Conservation (phyloP, 2,888 invertebrate species). For the Diadegma fenestrale region DNA sequence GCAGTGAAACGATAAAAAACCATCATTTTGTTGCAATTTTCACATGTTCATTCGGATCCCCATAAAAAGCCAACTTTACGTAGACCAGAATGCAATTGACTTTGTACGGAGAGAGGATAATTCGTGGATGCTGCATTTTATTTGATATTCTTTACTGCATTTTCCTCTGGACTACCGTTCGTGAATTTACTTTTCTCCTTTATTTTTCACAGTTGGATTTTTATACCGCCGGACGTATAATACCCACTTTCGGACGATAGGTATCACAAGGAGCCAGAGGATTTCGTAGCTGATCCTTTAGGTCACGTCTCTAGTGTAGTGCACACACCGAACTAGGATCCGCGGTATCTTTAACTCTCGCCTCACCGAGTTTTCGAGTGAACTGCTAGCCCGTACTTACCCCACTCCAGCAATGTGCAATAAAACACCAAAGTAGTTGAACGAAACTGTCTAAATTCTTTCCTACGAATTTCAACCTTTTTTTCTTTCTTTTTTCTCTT, state of each 20-base stretch:
- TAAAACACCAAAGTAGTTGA: conserved; percentile 45
- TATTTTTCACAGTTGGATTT: conserved; percentile 45
- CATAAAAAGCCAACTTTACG: not conserved
- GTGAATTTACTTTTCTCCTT: conserved; percentile 12
- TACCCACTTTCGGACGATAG: conserved; percentile 69
- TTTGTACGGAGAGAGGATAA: conserved; percentile 7
- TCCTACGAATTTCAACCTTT: conserved; percentile 43
- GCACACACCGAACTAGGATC: conserved; percentile 23
- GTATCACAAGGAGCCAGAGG: conserved; percentile 62
- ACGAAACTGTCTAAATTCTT: conserved; percentile 50
- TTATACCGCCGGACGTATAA: conserved; percentile 59
- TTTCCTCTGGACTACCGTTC: not conserved
- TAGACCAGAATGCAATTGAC: not conserved
- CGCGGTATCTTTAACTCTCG: conserved; percentile 33
- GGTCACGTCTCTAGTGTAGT: conserved; percentile 50
- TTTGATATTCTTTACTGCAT: conserved; percentile 32
- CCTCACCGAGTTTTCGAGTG: conserved; percentile 55
- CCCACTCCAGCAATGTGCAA: conserved; percentile 45
- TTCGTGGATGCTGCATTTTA: conserved; percentile 2
- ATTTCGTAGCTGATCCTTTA: conserved; percentile 65
- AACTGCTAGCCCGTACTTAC: conserved; percentile 45
- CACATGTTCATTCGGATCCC: not conserved
- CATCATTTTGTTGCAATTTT: not conserved
- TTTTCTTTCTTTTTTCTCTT: conserved; percentile 5
- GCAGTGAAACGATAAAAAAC: not conserved